Base-by-base conservation (phyloP, 2,888 invertebrate genomes). In the Acleris cristana region DNA sequence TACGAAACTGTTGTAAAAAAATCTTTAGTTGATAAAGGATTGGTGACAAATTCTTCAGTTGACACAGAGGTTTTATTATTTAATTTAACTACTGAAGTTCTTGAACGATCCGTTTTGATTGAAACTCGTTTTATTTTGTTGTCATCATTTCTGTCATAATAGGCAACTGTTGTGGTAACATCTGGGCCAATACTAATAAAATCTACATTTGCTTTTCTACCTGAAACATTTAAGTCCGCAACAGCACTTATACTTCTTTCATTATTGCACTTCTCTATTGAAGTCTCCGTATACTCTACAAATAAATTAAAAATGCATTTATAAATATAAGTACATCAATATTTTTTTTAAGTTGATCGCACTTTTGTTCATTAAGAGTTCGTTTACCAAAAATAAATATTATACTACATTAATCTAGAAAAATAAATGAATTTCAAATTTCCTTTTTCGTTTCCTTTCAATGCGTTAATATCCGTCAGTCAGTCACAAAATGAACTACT, bases 121-220 rank as follows among this genome's bases (percentile, higher is more conserved):
- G 56, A 21, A 56, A 44, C 16, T 8, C 3, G 3, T 34, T 30
- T 19, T n/a, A 16, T 14, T 21, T 56, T 21, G 34, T 16, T 40
- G 14, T 64, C 21, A 26, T 59, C 34, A 49, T 40, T 12, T 3
- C 16, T 49, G 34, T 64, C 10, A 51, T 34, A 40, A 56, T 66
- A 30, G n/a, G 21, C 16, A 21, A 23, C 30, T 18, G 56, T 53
- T 51, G 51, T 30, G 19, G 14, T 16, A 21, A 23, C 40, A 30
- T 44, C 23, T 14, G n/a, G 21, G 40, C 30, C 14, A 2, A 18
- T 61, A n/a, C 19, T 18, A 14, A 23, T 18, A 53, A 52, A 59
- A 21, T 34, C 18, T 30, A 21, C 48, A 4, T 61, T 21, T 40
- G 40, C 26, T 49, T 55, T 65, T n/a, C 60, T 60, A 1, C 14